phyloP scores from a whole-genome alignment of 1,140 invertebrate species.

The Varroa destructor region DNA sequence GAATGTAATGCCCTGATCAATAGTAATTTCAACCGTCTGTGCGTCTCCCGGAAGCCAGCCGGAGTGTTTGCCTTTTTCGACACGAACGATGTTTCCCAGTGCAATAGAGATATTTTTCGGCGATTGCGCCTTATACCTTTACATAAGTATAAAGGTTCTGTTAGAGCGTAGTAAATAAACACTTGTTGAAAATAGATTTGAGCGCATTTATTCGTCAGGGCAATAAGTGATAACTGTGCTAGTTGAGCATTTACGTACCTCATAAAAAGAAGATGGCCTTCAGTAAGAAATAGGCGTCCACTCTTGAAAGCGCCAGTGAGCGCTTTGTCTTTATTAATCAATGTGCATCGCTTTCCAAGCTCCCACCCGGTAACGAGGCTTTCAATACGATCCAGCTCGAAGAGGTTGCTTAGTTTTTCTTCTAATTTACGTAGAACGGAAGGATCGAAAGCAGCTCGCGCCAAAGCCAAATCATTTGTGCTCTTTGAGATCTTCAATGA shows the following conservation, averaged over 20 bases:
- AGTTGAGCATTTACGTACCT: not conserved
- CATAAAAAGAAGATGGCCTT: slow-evolving; percentile 37
- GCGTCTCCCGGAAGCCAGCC: slow-evolving; percentile 41
- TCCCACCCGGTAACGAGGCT: slow-evolving; percentile 33
- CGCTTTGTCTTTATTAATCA: slow-evolving; percentile 41
- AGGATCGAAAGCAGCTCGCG: not conserved
- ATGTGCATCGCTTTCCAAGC: slow-evolving; percentile 39
- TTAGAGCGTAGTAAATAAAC: slow-evolving; percentile 32
- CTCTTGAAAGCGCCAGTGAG: slow-evolving; percentile 41
- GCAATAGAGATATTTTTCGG: slow-evolving; percentile 42
- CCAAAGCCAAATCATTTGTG: slow-evolving; percentile 2
- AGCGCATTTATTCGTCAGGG: too few relatives aligned
- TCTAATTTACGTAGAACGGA: slow-evolving; percentile 19
- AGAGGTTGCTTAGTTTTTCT: slow-evolving; percentile 24
- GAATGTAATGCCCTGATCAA: not conserved
- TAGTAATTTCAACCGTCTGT: slow-evolving; percentile 9
- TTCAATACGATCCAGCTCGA: slow-evolving; percentile 11
- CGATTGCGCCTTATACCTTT: slow-evolving; percentile 40
- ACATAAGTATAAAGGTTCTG: slow-evolving; percentile 42
- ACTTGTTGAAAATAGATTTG: too few relatives aligned
- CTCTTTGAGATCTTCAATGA: slow-evolving; percentile 25
- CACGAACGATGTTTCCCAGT: slow-evolving; percentile 37
- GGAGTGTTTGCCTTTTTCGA: slow-evolving; percentile 43
- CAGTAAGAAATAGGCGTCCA: slow-evolving; percentile 42
- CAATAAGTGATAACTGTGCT: too few relatives aligned